phyloP scores from a whole-genome alignment of 1,140 invertebrate genomes.

The Sitophilus oryzae region DNA sequence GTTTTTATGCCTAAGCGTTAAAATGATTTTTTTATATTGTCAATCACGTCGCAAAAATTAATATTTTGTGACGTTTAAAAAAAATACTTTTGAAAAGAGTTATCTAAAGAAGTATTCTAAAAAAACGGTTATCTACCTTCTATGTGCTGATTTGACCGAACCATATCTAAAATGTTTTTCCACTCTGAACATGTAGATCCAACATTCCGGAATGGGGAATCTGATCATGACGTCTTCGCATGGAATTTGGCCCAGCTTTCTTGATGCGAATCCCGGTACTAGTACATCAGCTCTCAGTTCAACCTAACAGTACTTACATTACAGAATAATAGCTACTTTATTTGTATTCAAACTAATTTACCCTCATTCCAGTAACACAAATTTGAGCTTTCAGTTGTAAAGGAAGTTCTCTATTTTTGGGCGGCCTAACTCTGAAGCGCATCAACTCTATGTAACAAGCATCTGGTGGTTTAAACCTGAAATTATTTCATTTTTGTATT shows the following conservation, averaged over 20 bases:
- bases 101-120: too few relatives aligned
- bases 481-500: too few relatives aligned
- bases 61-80: too few relatives aligned
- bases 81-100: too few relatives aligned
- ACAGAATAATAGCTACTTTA: not conserved
- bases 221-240: conserved; percentile 96
- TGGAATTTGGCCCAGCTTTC: conserved; percentile 90
- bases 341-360: conserved; percentile 37
- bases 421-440: conserved; percentile 92
- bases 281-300: conserved; percentile 90
- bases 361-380: conserved; percentile 79
- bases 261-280: conserved; percentile 92
- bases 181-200: conserved; percentile 98
- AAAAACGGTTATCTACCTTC: conserved; percentile 52
- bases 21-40: too few relatives aligned
- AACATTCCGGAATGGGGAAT: conserved; percentile 97
- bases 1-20: too few relatives aligned
- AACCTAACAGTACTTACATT: conserved; percentile 52
- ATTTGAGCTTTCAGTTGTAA: conserved; percentile 87
- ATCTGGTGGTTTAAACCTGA: conserved; percentile 95
- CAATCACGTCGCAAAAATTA: too few relatives aligned
- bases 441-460: conserved; percentile 97
- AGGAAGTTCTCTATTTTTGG: conserved; percentile 93
- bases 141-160: conserved; percentile 94
- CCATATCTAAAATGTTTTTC: conserved; percentile 98